Percentiles rank a stretch among this genome's conserved stretches.
phyloP scores from a whole-genome alignment of 2,113 vertebrate species.

The Strix aluco region DNA sequence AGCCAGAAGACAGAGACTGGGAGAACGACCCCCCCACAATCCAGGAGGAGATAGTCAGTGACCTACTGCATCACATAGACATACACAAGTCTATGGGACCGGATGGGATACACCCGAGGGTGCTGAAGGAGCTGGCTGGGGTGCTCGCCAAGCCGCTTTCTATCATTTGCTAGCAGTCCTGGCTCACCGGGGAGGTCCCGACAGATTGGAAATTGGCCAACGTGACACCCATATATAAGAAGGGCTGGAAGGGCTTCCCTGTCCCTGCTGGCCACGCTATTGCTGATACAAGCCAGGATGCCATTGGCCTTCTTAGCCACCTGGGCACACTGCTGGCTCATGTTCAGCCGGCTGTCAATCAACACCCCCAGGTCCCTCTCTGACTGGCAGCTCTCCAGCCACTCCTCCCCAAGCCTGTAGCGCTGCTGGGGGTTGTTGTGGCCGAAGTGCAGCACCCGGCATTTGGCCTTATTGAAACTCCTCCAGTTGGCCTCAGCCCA shows the following conservation, averaged over 20 bases:
- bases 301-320: not conserved
- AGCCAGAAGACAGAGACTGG: too few species aligned
- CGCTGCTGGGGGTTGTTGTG: rapidly evolving
- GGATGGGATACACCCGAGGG: too few species aligned
- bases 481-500: not conserved
- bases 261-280: not conserved
- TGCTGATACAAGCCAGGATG: not conserved
- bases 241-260: not conserved
- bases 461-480: not conserved
- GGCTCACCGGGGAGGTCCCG: too few species aligned
- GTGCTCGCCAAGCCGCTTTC: too few species aligned
- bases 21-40: too few species aligned
- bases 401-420: not conserved
- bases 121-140: too few species aligned
- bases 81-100: too few species aligned
- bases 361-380: not conserved
- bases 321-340: not conserved
- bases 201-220: too few species aligned
- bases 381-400: not conserved
- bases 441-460: not conserved
- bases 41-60: too few species aligned
- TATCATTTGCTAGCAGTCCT: too few species aligned
- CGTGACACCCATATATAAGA: too few species aligned
- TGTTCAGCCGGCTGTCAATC: not conserved
- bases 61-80: too few species aligned